Percentiles rank a stretch among this genome's conserved stretches.
Evolutionary conservation across 2,888 invertebrate genomes (phyloP).

Genomic region (Abrostola tripartita): DNA sequence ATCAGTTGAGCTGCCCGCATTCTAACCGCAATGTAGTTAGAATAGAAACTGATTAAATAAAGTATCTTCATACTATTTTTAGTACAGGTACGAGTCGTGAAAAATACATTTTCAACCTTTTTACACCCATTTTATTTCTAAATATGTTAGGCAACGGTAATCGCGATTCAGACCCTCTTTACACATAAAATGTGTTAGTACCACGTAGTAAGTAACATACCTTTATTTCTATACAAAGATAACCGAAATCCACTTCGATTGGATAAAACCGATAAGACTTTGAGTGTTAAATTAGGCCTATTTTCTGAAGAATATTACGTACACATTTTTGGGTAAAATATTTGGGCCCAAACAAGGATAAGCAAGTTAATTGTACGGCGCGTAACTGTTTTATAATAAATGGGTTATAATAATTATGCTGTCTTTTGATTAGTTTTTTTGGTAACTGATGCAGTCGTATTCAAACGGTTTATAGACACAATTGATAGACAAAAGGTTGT

Average conservation of each 20-base stretch:
- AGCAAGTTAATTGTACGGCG: constrained; percentile 1
- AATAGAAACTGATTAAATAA: no score
- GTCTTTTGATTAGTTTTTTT: neutral
- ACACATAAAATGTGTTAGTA: constrained; percentile 41
- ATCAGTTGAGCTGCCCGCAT: no score
- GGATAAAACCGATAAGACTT: constrained; percentile 29
- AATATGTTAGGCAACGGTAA: constrained; percentile 23
- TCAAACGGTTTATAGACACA: no score
- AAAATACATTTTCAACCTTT: neutral
- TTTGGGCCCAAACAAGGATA: neutral
- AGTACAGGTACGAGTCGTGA: no score
- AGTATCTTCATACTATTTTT: no score
- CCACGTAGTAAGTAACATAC: constrained; percentile 24
- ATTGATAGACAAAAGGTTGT: no score
- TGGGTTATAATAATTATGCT: neutral
- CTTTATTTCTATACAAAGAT: constrained; percentile 38
- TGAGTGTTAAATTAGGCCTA: constrained; percentile 15
- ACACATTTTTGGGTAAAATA: neutral
- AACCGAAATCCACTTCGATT: constrained; percentile 24
- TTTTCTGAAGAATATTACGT: constrained; percentile 12
- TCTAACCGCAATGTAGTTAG: no score
- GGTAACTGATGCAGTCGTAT: no score
- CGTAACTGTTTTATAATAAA: constrained; percentile 3
- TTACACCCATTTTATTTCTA: constrained; percentile 18
- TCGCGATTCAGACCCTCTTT: constrained; percentile 49